Evolutionary conservation across 2,888 invertebrate genomes (phyloP).

Genomic region (Rhagonycha fulva): DNA sequence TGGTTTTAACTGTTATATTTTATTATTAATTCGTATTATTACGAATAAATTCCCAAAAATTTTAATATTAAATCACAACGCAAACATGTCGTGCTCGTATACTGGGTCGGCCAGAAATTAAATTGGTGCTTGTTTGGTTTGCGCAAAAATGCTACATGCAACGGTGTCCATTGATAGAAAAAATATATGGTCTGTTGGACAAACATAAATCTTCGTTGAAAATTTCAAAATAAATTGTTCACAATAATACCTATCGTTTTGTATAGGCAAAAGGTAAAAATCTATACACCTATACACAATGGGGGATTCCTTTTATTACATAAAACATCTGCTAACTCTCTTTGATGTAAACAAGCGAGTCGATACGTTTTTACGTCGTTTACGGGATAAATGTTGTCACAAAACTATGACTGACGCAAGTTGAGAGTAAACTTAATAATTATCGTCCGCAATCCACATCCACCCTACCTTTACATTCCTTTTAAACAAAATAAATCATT

Average conservation of each 20-base stretch:
- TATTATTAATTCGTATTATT: not conserved
- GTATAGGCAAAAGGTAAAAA: slow-evolving; percentile 22
- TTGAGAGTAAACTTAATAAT: not conserved
- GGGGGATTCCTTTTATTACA: slow-evolving; percentile 6
- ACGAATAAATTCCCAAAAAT: not conserved
- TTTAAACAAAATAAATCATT: slow-evolving; percentile 23
- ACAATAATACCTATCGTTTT: slow-evolving; percentile 23
- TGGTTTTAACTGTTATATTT: not conserved
- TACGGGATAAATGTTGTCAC: slow-evolving; percentile 8
- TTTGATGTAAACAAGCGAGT: slow-evolving; percentile 16
- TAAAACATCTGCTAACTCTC: slow-evolving; percentile 22
- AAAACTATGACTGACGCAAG: not conserved
- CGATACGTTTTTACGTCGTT: slow-evolving; percentile 11
- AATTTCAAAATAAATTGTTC: slow-evolving; percentile 23
- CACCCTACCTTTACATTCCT: not conserved
- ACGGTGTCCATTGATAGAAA: not conserved
- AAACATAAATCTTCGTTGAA: slow-evolving; percentile 18
- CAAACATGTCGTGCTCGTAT: not conserved
- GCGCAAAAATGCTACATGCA: not conserved
- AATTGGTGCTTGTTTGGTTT: not conserved
- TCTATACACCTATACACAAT: slow-evolving; percentile 24
- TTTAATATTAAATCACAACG: not conserved
- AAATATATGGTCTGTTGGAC: slow-evolving; percentile 21
- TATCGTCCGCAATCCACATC: not conserved
- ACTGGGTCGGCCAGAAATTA: not conserved